phyloP scores from a whole-genome alignment of 30 jellyfish, hydroid and myxozoan genomes.

The Clytia hemisphaerica region DNA sequence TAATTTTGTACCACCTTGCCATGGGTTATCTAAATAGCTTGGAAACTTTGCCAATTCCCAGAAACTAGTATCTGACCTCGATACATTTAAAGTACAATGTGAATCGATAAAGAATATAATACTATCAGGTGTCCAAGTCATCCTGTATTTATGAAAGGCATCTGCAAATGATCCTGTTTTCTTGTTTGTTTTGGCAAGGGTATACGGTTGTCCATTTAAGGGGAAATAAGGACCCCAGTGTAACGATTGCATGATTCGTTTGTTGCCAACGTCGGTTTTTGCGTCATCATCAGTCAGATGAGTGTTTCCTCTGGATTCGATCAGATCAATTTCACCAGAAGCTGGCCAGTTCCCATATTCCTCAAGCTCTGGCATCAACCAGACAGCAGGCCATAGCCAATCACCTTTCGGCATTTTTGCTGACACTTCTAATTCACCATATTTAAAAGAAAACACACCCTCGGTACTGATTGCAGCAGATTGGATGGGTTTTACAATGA shows the following conservation, averaged over 20 bases:
- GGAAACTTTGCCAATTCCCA: constrained; percentile 62
- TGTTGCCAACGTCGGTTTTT: constrained; percentile 46
- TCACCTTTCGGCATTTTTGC: constrained; percentile 79
- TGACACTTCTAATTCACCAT: constrained; percentile 58
- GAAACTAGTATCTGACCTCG: constrained; percentile 51
- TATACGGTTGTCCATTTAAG: constrained; percentile 40
- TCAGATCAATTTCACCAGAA: constrained; percentile 69
- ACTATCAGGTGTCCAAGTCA: constrained; percentile 47
- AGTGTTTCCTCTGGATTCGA: constrained; percentile 71
- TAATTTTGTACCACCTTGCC: constrained; percentile 55
- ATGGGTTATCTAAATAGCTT: constrained; percentile 42
- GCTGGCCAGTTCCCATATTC: constrained; percentile 90
- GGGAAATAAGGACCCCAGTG: constrained; percentile 80
- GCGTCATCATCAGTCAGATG: constrained; percentile 16
- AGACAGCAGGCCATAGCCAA: constrained; percentile 85
- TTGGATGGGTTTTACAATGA: constrained; percentile 56
- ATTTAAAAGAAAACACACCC: constrained; percentile 58
- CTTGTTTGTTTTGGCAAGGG: constrained; percentile 37
- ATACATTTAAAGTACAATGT: constrained; percentile 43
- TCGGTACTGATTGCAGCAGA: constrained; percentile 55
- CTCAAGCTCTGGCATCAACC: constrained; percentile 60
- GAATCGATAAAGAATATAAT: constrained; percentile 53
- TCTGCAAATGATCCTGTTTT: constrained; percentile 55
- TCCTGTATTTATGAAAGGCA: constrained; percentile 39
- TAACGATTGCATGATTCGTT: constrained; percentile 38